Evolutionary conservation across 2,797 vertebrate genomes (phyloP).

Genomic region (Gephyroberyx darwinii): DNA sequence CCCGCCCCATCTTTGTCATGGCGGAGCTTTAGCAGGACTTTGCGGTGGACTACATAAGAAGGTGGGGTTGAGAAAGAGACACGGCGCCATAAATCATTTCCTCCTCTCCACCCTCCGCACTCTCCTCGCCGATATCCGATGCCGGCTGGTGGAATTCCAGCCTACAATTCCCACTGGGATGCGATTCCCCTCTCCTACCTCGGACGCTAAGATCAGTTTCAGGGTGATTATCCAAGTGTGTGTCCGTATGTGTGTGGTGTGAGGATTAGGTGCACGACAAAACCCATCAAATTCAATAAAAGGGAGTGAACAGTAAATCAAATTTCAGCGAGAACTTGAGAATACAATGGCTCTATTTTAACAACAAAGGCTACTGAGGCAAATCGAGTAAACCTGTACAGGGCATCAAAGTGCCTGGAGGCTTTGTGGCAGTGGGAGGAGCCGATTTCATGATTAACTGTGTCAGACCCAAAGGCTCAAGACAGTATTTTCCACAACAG

Average conservation of each 20-base stretch:
- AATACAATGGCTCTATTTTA: no score
- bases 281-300: background rate
- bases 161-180: conserved; percentile 56
- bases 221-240: conserved; percentile 20
- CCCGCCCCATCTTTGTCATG: conserved; percentile 5
- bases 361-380: no score
- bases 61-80: conserved; percentile 28
- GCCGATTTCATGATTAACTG: background rate
- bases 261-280: background rate
- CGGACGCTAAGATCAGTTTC: conserved; percentile 40
- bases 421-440: conserved; percentile 18
- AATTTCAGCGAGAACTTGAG: background rate
- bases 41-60: conserved; percentile 1
- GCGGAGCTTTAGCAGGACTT: conserved; percentile 25
- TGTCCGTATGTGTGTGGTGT: background rate
- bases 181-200: conserved; percentile 34
- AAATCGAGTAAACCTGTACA: no score
- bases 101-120: background rate
- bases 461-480: background rate
- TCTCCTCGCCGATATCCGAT: conserved; percentile 26
- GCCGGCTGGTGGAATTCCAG: conserved; percentile 41
- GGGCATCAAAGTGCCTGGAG: background rate
- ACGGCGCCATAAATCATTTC: conserved; percentile 48
- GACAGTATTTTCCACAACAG: conserved; percentile 3
- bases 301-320: background rate